These are phyloP conservation scores for Lagopus leucura DNA, from an alignment of 2,113 vertebrate genomes.

Conservation along the genomic window DNA sequence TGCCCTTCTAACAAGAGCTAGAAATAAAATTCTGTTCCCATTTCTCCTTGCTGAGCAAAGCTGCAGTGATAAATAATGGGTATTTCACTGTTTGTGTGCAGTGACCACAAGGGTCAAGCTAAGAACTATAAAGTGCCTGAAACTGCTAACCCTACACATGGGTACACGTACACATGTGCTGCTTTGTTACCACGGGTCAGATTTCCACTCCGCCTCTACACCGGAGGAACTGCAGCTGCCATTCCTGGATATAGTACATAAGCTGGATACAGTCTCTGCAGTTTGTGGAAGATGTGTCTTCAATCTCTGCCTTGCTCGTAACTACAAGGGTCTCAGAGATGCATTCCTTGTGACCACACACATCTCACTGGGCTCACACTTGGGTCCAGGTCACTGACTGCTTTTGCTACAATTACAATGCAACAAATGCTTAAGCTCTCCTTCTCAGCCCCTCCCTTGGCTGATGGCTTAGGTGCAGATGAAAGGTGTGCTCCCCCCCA, in stretches of 20 bases:
- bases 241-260: too few species aligned
- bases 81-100: neutral
- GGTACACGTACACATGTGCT: accelerated
- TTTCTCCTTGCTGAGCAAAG: neutral
- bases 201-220: neutral
- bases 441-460: neutral
- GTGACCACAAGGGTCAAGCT: neutral
- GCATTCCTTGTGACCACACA: neutral
- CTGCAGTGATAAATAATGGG: neutral
- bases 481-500: neutral
- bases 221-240: neutral
- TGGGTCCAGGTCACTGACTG: neutral
- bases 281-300: neutral
- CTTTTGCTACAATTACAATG: neutral
- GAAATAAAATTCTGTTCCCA: neutral
- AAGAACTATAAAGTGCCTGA: neutral
- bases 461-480: neutral
- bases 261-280: neutral
- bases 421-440: neutral
- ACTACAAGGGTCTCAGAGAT: neutral
- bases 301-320: neutral
- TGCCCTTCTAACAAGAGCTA: neutral
- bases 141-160: neutral
- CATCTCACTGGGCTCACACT: neutral
- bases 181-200: neutral